These are phyloP conservation scores for Tetheella fluctuosa DNA, from an alignment of 2,888 invertebrate genomes.

Conservation along the genomic window DNA sequence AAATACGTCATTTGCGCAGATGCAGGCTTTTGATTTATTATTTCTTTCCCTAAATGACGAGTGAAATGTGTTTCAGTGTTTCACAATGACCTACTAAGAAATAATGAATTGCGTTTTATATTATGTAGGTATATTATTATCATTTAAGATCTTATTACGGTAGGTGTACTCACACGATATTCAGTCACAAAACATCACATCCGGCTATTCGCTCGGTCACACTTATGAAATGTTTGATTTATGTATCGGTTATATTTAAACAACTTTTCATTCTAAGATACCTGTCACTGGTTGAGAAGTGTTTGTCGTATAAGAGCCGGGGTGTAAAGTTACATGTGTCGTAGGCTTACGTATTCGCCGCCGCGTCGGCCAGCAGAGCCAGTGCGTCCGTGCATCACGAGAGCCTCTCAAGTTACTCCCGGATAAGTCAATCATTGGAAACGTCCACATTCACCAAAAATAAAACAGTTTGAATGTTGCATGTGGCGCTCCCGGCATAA, in stretches of 20 bases:
- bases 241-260: conserved; percentile 38
- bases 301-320: conserved; percentile 54
- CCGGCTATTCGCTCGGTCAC: conserved; percentile 22
- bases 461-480: conserved; percentile 80
- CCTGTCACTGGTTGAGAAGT: conserved; percentile 63
- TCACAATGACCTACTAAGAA: too few species aligned
- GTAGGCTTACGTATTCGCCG: conserved; percentile 27
- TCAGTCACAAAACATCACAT: conserved; percentile 36
- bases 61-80: neutral
- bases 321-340: conserved; percentile 63
- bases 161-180: conserved; percentile 22
- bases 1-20: conserved; percentile 10
- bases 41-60: conserved; percentile 5
- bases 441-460: conserved; percentile 80
- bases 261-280: conserved; percentile 57
- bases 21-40: conserved; percentile 4
- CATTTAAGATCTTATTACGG: too few species aligned
- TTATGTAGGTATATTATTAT: too few species aligned
- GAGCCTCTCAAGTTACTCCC: conserved; percentile 82
- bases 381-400: conserved; percentile 51
- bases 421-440: conserved; percentile 84
- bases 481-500: conserved; percentile 78
- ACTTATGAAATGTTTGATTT: conserved; percentile 43
- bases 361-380: conserved; percentile 31
- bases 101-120: too few species aligned